phyloP scores from a whole-genome alignment of 2,797 vertebrate species.

The Threskiornis aethiopicus region DNA sequence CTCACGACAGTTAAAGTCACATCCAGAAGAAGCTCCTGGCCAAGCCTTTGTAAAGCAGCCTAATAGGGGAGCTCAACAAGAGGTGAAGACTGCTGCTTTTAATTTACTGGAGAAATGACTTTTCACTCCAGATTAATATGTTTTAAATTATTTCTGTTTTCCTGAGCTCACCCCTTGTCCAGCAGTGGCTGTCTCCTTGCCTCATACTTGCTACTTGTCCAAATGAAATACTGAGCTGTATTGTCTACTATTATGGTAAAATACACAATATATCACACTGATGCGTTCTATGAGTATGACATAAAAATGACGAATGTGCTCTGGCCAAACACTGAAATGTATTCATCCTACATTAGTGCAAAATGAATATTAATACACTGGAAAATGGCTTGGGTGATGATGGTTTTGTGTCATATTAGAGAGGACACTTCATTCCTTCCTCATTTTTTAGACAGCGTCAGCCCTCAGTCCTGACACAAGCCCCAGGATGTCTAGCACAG shows the following conservation, averaged over 20 bases:
- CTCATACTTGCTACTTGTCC: slow-evolving; percentile 14
- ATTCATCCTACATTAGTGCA: slow-evolving; percentile 60
- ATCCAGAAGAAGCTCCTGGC: neutral
- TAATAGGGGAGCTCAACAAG: neutral
- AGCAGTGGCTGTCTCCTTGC: slow-evolving; percentile 13
- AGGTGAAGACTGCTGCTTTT: slow-evolving; percentile 12
- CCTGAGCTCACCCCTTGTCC: slow-evolving; percentile 24
- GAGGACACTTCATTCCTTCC: slow-evolving; percentile 31
- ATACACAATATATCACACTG: slow-evolving; percentile 52
- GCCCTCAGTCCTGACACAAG: neutral
- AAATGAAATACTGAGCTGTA: slow-evolving; percentile 36
- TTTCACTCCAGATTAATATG: slow-evolving; percentile 50
- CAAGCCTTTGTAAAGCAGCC: neutral
- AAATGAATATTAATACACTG: slow-evolving; percentile 68
- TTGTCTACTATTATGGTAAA: slow-evolving; percentile 66
- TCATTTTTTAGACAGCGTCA: slow-evolving; percentile 1
- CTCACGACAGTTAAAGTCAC: neutral
- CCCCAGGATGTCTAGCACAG: neutral
- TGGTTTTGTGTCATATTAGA: slow-evolving; percentile 6
- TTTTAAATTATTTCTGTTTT: slow-evolving; percentile 68
- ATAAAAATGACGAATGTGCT: slow-evolving; percentile 55
- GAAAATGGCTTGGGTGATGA: slow-evolving; percentile 42
- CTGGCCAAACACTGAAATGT: slow-evolving; percentile 65
- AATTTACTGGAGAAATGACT: slow-evolving; percentile 32
- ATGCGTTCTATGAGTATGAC: slow-evolving; percentile 20